Evolutionary conservation across 2,797 vertebrate species (phyloP).

Genomic region (Semaprochilodus insignis): DNA sequence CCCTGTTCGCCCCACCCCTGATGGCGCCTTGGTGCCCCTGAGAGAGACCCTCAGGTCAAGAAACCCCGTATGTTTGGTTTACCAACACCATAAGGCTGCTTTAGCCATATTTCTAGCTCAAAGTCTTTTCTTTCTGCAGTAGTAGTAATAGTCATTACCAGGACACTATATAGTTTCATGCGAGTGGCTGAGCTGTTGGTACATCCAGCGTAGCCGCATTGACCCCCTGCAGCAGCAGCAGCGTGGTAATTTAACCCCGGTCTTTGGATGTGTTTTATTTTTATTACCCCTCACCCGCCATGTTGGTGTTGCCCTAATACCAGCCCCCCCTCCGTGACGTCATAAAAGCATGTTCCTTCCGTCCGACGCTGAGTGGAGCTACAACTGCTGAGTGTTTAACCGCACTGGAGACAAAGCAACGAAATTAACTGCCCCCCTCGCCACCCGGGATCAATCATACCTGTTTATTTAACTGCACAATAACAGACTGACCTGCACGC

Average conservation of each 20-base stretch:
- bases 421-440: conserved; percentile 76
- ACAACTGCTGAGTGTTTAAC: conserved; percentile 74
- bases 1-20: conserved; percentile 64
- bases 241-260: not conserved
- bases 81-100: conserved; percentile 23
- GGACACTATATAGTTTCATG: not conserved
- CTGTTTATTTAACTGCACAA: conserved; percentile 80
- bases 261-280: conserved; percentile 40
- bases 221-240: no score
- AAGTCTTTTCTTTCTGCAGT: no score
- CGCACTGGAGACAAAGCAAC: conserved; percentile 85
- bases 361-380: conserved; percentile 82
- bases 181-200: no score
- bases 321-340: conserved; percentile 75
- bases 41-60: conserved; percentile 57
- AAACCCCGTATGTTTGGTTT: conserved; percentile 61
- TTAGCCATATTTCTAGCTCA: not conserved
- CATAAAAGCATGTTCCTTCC: conserved; percentile 79
- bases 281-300: conserved; percentile 50
- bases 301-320: conserved; percentile 59
- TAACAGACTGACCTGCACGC: conserved; percentile 57
- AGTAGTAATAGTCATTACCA: not conserved
- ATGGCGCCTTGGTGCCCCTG: conserved; percentile 61
- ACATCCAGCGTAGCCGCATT: no score
- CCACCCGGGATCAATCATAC: conserved; percentile 76